Base-by-base conservation (phyloP, 2,797 vertebrate species). In the Loriculus beryllinus region DNA sequence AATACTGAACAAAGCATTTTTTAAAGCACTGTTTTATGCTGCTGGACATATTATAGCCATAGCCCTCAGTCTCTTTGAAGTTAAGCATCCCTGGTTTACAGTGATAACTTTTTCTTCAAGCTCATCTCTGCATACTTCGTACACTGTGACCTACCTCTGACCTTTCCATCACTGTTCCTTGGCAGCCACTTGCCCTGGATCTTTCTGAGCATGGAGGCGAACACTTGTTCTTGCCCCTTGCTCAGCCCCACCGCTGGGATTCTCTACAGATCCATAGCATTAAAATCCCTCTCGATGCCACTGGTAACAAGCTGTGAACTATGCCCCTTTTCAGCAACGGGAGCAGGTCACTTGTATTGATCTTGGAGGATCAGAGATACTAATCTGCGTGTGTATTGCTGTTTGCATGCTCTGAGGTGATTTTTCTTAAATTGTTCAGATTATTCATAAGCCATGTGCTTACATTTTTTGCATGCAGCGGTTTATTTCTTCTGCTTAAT, bases 401-500 rank as follows among this genome's bases (percentile, higher is more conserved):
- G 40, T 65, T 88, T 76, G 40, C 54, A n/a, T 39, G 33, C 70
- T 95, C 47, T 69, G 81, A 90, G 71, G 71, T 90, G 51, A 42
- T 92, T 91, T 92, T 81, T 48, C 90, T 63, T 26, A 91, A 74
- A 20, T 63, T 77, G 39, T 56, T 81, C 84, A 89, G 45, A 72
- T 88, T 95, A 89, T 91, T 92, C 81, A 52, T 69, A 69, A 91
- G 37, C n/a, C 78, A 81, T 3, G 23, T 63, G 45, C 72, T 76
- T 70, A 57, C 68, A 71, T 92, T 57, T 72, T 96, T 88, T 89
- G 68, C 80, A 79, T 45, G 79, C 70, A 60, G 47, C 10, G 5
- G 23, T 88, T 92, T 89, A 71, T 64, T 93, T 82, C 76, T 86
- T 88, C 56, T 88, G 28, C 77, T 86, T 96, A 95, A 94, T 91